Conservation (phyloP, 2,113 vertebrate species). For the Apeltes quadracus region DNA sequence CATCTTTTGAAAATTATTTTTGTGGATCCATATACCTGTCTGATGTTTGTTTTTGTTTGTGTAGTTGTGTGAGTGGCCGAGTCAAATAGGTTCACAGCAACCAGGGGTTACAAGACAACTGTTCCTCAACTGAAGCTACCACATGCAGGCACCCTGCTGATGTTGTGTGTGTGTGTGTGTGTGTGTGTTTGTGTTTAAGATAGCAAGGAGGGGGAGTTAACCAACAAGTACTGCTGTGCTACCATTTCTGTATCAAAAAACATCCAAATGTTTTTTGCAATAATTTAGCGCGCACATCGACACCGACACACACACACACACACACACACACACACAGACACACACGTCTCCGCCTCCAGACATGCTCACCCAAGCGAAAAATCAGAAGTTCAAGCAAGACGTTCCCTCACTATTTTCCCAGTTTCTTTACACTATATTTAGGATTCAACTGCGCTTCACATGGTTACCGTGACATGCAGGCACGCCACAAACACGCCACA, state of each 20-base stretch:
- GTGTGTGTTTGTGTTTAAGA: conserved; percentile 32
- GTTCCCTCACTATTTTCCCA: conserved; percentile 59
- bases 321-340: conserved; percentile 25
- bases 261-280: conserved; percentile 44
- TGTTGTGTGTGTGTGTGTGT: conserved; percentile 12
- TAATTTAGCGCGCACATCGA: conserved; percentile 31
- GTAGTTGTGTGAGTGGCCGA: conserved; percentile 28
- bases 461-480: conserved; percentile 57
- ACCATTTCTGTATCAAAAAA: conserved; percentile 49
- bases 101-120: conserved; percentile 49
- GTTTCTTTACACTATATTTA: conserved; percentile 65
- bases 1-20: conserved; percentile 31
- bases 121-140: conserved; percentile 49
- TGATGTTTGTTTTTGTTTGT: conserved; percentile 40
- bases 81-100: conserved; percentile 61
- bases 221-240: conserved; percentile 39
- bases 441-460: conserved; percentile 37
- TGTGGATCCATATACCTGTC: conserved; percentile 32
- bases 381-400: conserved; percentile 77
- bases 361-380: conserved; percentile 76
- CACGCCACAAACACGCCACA: conserved; percentile 18
- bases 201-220: conserved; percentile 39
- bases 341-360: conserved; percentile 46
- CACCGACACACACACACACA: conserved; percentile 27
- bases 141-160: conserved; percentile 21